phyloP scores from a whole-genome alignment of 2,888 invertebrate genomes.

The Noctuana brunneofusca region DNA sequence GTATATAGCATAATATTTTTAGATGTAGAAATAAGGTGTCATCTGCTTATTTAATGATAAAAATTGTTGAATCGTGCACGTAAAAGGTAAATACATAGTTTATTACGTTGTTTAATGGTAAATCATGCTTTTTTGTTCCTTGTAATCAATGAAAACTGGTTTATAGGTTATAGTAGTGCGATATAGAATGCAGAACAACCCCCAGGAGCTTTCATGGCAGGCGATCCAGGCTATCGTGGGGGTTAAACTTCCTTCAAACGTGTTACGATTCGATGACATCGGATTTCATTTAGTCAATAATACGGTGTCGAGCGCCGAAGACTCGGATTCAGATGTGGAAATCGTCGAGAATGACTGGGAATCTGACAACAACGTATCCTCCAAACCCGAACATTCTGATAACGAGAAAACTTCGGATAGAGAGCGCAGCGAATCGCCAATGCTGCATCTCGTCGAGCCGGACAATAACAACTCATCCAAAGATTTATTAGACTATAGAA shows the following conservation, averaged over 20 bases:
- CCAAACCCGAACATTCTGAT: conserved; percentile 75
- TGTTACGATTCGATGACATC: conserved; percentile 80
- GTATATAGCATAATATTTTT: conserved; percentile 79
- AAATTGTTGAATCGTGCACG: conserved; percentile 60
- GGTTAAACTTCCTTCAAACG: conserved; percentile 80
- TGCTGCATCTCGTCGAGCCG: conserved; percentile 75
- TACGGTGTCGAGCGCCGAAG: conserved; percentile 73
- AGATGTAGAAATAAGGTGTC: conserved; percentile 82
- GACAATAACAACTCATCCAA: conserved; percentile 75
- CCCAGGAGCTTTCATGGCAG: conserved; percentile 84
- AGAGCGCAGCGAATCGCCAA: conserved; percentile 73
- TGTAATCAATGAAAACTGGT: conserved; percentile 76
- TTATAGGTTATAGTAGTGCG: conserved; percentile 83
- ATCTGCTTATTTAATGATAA: conserved; percentile 64
- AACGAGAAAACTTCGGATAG: conserved; percentile 74
- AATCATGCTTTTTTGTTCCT: conserved; percentile 43
- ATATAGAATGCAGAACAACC: conserved; percentile 83
- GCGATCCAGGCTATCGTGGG: conserved; percentile 82
- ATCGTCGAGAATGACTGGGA: conserved; percentile 81
- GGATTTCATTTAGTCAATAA: conserved; percentile 78
- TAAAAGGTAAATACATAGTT: conserved; percentile 66
- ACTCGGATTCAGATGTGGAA: conserved; percentile 80
- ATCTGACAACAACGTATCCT: conserved; percentile 76
- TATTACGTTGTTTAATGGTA: conserved; percentile 40
- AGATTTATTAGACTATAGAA: conserved; percentile 68